A percentile compares a stretch with the other conserved stretches of the same genome.
These are phyloP conservation scores for Oreotrochilus melanogaster DNA, from an alignment of 2,113 vertebrate genomes.

Conservation along the genomic window DNA sequence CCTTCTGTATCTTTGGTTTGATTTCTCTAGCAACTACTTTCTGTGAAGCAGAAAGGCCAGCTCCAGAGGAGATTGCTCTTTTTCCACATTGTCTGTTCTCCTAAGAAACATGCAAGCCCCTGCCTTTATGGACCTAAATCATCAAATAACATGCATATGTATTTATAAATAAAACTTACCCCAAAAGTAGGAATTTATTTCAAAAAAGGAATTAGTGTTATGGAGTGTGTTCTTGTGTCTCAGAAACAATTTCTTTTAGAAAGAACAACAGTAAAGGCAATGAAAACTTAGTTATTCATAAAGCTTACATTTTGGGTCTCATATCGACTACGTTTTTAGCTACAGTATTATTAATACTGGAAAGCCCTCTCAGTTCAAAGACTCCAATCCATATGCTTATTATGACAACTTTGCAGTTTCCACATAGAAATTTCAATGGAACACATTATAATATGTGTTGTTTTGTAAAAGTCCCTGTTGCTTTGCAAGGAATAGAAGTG, in stretches of 20 bases:
- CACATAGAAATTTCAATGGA: neutral
- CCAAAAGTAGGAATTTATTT: neutral
- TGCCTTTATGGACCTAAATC: neutral
- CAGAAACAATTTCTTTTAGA: neutral
- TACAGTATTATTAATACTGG: neutral
- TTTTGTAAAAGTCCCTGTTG: neutral
- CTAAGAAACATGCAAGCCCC: neutral
- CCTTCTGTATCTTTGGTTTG: neutral
- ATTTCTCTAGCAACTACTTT: neutral
- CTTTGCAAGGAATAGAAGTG: neutral
- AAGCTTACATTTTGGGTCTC: neutral
- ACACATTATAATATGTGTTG: rapidly evolving
- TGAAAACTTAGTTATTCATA: neutral
- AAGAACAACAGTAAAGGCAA: neutral
- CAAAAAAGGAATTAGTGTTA: neutral
- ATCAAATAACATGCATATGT: rapidly evolving
- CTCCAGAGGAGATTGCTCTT: neutral
- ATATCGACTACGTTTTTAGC: neutral
- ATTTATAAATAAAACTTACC: neutral
- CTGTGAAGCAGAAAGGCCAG: neutral
- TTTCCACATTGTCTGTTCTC: neutral
- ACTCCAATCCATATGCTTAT: neutral
- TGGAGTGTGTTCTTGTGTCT: neutral
- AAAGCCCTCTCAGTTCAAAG: neutral
- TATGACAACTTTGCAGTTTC: neutral